Conservation (phyloP, 2,888 invertebrate species). For the Sylvicola cinctus region DNA sequence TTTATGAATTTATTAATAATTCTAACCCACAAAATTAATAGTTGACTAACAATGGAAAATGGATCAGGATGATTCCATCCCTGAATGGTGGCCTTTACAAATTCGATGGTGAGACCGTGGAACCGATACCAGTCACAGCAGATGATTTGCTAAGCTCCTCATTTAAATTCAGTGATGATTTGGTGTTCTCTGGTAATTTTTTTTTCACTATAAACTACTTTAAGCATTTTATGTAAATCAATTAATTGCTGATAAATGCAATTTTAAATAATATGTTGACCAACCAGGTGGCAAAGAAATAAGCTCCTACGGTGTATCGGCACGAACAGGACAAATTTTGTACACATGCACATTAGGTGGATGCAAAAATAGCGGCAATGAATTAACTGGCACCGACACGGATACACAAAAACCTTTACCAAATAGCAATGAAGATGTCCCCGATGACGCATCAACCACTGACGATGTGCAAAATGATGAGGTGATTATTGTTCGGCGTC, state of each 20-base stretch:
- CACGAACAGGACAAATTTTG: slow-evolving; percentile 42
- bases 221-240: slow-evolving; percentile 2
- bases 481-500: slow-evolving; percentile 59
- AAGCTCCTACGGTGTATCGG: slow-evolving; percentile 67
- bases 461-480: slow-evolving; percentile 19
- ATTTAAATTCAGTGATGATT: slow-evolving; percentile 64
- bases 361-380: slow-evolving; percentile 35
- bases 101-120: slow-evolving; percentile 72
- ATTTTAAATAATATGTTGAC: slow-evolving; percentile 1
- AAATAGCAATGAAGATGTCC: not conserved
- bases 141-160: slow-evolving; percentile 75
- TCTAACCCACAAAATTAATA: slow-evolving; percentile 16
- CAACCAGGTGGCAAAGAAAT: slow-evolving; percentile 67
- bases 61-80: slow-evolving; percentile 80
- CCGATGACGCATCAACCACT: not conserved
- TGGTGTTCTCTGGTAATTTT: slow-evolving; percentile 53
- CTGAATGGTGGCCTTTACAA: slow-evolving; percentile 80
- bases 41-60: slow-evolving; percentile 66
- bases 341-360: slow-evolving; percentile 59
- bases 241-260: slow-evolving; percentile 1
- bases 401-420: not conserved
- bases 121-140: slow-evolving; percentile 69
- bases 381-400: slow-evolving; percentile 28
- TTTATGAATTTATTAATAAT: slow-evolving; percentile 1
- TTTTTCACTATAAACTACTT: too few species aligned